Percentiles rank a stretch among this genome's conserved stretches.
Evolutionary conservation across 2,888 invertebrate genomes (phyloP).

Genomic region (Coleophora deauratella): DNA sequence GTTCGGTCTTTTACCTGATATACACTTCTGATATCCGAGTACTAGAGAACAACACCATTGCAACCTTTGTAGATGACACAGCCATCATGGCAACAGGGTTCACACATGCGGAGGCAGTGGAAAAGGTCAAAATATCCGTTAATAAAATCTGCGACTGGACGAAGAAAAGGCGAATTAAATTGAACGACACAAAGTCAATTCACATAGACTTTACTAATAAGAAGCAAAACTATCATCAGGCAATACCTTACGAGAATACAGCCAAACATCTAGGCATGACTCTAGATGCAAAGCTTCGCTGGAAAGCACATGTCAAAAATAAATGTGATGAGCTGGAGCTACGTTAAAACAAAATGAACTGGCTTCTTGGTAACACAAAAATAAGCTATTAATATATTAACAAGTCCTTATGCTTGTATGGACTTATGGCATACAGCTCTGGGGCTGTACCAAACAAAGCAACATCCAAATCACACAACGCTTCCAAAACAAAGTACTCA

Average conservation of each 20-base stretch:
- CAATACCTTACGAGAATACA: background rate
- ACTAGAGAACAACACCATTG: background rate
- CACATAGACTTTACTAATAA: background rate
- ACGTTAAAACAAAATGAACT: background rate
- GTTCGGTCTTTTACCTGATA: conserved; percentile 2
- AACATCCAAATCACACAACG: conserved; percentile 2
- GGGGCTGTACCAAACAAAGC: conserved; percentile 3
- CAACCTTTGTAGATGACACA: conserved; percentile 6
- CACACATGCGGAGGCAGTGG: background rate
- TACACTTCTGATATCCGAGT: conserved; percentile 3
- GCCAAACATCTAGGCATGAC: conserved; percentile 3
- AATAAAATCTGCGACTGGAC: too few relatives aligned
- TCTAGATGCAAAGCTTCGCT: conserved; percentile 1
- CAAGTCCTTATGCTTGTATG: conserved; percentile 3
- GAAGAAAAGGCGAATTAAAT: background rate
- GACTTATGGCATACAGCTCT: conserved; percentile 7
- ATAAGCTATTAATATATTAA: conserved; percentile 4
- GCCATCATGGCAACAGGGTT: background rate
- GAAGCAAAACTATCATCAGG: background rate
- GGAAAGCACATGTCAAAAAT: conserved; percentile 2
- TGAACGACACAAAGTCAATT: background rate
- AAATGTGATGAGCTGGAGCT: conserved; percentile 2
- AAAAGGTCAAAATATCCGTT: background rate
- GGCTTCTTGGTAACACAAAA: conserved; percentile 4
- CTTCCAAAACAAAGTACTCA: background rate